Evolutionary conservation across 2,113 vertebrate species (phyloP).

Genomic region (Microcebus jonahi): DNA sequence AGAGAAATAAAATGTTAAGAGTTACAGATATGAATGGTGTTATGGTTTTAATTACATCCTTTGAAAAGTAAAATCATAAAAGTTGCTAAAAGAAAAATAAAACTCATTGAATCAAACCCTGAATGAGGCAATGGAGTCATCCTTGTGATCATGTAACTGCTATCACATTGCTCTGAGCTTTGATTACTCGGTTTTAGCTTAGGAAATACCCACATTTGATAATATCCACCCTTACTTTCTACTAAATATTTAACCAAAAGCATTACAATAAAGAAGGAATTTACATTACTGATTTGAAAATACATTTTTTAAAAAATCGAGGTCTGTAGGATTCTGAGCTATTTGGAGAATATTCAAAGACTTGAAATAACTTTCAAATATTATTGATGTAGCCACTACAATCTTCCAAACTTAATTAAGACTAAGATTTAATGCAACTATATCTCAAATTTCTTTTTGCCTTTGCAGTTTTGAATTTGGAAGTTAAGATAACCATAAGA

Average conservation of each 20-base stretch:
- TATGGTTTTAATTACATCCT: neutral
- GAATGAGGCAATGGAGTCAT: neutral
- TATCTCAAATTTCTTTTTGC: neutral
- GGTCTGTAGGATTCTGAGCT: neutral
- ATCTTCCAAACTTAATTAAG: neutral
- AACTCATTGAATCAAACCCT: neutral
- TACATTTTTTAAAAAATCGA: neutral
- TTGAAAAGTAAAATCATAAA: slow-evolving; percentile 32
- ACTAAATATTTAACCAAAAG: neutral
- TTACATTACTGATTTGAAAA: neutral
- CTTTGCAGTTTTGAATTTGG: slow-evolving; percentile 37
- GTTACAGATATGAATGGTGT: neutral
- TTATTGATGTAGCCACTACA: neutral
- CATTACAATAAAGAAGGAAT: neutral
- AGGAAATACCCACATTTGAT: neutral
- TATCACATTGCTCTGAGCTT: neutral
- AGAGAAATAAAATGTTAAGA: slow-evolving; percentile 28
- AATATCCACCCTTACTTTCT: neutral
- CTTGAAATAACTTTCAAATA: slow-evolving; percentile 12
- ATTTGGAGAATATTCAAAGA: slow-evolving; percentile 1
- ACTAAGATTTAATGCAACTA: neutral
- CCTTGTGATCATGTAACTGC: neutral
- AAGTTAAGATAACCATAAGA: slow-evolving; percentile 9
- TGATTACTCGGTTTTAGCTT: neutral
- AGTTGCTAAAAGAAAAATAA: neutral